A percentile compares a stretch with the other conserved stretches of the same genome.
These are phyloP conservation scores for Baronia brevicornis DNA, from an alignment of 2,888 invertebrate species.

Conservation along the genomic window DNA sequence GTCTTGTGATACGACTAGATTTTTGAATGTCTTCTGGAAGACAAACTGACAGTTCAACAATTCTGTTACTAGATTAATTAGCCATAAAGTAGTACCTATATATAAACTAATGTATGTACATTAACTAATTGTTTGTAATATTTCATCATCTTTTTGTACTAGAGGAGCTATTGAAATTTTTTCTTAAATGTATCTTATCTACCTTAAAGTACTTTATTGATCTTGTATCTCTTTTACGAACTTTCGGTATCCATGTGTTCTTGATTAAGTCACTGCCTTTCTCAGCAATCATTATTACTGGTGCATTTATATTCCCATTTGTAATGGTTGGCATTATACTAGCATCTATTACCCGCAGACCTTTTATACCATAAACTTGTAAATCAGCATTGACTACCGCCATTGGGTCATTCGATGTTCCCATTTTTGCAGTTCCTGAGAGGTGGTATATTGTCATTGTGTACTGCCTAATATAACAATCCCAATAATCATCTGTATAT, in stretches of 20 bases:
- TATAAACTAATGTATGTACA: too few species aligned
- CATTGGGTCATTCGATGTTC: conserved; percentile 82
- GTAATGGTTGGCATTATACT: conserved; percentile 92
- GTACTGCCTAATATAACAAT: conserved; percentile 87
- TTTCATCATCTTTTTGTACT: conserved; percentile 42
- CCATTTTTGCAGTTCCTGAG: conserved; percentile 91
- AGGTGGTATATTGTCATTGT: conserved; percentile 92
- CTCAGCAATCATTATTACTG: conserved; percentile 91
- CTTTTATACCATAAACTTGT: conserved; percentile 84
- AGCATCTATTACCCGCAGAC: conserved; percentile 89
- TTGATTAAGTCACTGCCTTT: conserved; percentile 90
- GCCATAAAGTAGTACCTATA: too few species aligned
- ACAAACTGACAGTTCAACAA: too few species aligned
- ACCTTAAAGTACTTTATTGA: conserved; percentile 37
- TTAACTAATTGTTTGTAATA: conserved; percentile 16
- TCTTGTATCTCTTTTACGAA: conserved; percentile 34
- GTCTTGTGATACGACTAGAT: too few species aligned
- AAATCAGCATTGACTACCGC: conserved; percentile 89
- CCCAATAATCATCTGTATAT: conserved; percentile 91
- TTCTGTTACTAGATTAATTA: too few species aligned
- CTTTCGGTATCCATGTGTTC: conserved; percentile 76
- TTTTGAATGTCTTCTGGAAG: too few species aligned
- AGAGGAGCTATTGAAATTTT: conserved; percentile 30
- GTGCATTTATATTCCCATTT: conserved; percentile 91
- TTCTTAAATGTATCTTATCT: conserved; percentile 30